These are phyloP conservation scores for Sinosuthora webbiana DNA, from an alignment of 2,113 vertebrate species.

Conservation along the genomic window DNA sequence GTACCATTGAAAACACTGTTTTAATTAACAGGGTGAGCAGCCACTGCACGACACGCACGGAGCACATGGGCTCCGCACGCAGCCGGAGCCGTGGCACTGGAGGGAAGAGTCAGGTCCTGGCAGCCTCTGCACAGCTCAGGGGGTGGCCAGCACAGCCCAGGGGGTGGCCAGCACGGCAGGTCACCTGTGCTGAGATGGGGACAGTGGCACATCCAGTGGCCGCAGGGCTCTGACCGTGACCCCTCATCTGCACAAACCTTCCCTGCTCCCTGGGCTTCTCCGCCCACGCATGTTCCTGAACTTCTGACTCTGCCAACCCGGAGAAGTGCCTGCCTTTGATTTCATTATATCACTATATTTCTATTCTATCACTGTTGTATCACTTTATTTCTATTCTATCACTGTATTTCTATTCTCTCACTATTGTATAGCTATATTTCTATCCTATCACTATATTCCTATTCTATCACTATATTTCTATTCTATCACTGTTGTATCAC, in stretches of 20 bases:
- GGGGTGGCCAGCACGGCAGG: not conserved
- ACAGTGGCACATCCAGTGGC: not conserved
- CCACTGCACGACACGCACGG: not conserved
- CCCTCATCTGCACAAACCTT: fast-evolving
- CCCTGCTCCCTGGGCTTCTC: not conserved
- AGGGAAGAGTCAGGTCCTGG: not conserved
- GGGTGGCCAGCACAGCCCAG: not conserved
- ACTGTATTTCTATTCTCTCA: not conserved
- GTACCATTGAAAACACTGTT: constrained; percentile 7
- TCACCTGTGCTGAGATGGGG: not conserved
- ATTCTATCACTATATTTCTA: too few species aligned
- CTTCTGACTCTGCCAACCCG: fast-evolving
- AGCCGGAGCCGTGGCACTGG: not conserved
- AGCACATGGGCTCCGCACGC: constrained; percentile 25
- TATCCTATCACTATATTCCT: not conserved
- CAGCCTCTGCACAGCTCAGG: not conserved
- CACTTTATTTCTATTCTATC: fast-evolving
- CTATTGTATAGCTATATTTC: too few species aligned
- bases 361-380: not conserved
- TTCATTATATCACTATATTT: not conserved
- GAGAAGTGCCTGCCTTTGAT: not conserved
- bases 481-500: not conserved
- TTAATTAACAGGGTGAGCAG: constrained; percentile 30
- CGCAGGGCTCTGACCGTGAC: fast-evolving
- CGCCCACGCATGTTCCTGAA: fast-evolving